phyloP scores from a whole-genome alignment of 2,888 invertebrate genomes.

The Brachyopa scutellaris region DNA sequence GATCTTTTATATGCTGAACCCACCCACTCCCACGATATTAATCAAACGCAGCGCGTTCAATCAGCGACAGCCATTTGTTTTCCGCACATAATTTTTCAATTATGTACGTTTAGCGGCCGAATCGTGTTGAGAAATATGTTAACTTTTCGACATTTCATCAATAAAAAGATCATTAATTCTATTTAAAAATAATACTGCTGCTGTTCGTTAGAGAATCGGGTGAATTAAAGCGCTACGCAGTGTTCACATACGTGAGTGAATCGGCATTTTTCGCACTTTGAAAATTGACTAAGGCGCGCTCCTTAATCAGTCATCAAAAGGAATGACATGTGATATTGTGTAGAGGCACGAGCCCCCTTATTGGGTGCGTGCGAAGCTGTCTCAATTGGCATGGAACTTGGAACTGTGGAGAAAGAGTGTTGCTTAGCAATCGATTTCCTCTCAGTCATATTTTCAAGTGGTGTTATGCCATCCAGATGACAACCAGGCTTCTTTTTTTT shows the following conservation, averaged over 20 bases:
- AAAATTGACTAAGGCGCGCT: slow-evolving; percentile 16
- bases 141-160: slow-evolving; percentile 16
- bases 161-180: slow-evolving; percentile 47
- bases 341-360: background rate
- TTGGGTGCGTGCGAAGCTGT: no score
- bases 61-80: background rate
- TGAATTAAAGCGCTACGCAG: no score
- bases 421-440: slow-evolving; percentile 23
- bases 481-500: background rate
- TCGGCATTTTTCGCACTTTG: background rate
- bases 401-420: no score
- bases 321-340: background rate
- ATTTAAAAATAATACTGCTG: no score
- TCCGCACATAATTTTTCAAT: no score
- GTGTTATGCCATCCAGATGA: slow-evolving; percentile 11
- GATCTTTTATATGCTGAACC: background rate
- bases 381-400: no score
- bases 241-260: no score
- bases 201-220: no score
- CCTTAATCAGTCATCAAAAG: slow-evolving; percentile 1
- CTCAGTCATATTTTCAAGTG: slow-evolving; percentile 15
- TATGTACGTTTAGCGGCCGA: no score
- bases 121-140: no score
- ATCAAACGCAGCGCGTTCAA: slow-evolving; percentile 8
- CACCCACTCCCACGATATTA: slow-evolving; percentile 1